Percentiles rank a stretch among this genome's conserved stretches.
phyloP scores from a whole-genome alignment of 2,888 invertebrate genomes.

The Nephrotoma appendiculata region DNA sequence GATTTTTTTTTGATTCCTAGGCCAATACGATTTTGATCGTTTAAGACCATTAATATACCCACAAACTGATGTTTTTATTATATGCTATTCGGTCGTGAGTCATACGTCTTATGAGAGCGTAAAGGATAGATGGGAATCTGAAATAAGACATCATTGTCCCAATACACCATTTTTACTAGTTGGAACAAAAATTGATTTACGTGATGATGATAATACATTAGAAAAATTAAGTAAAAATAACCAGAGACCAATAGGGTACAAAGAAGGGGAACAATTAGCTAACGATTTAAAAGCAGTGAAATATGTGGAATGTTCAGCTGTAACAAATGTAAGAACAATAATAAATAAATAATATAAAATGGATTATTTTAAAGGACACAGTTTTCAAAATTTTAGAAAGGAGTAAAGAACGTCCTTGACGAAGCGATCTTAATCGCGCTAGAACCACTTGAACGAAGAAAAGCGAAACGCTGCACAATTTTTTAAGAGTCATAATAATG shows the following conservation, averaged over 20 bases:
- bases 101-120: slow-evolving; percentile 99
- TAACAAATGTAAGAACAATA: slow-evolving; percentile 72
- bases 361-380: slow-evolving; percentile 1
- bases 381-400: slow-evolving; percentile 52
- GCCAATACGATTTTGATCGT: slow-evolving; percentile 96
- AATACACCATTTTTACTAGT: slow-evolving; percentile 96
- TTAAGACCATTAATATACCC: slow-evolving; percentile 94
- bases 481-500: slow-evolving; percentile 42
- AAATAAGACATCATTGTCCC: slow-evolving; percentile 98
- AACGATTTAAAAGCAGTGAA: slow-evolving; percentile 97
- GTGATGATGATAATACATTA: slow-evolving; percentile 91
- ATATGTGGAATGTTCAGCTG: slow-evolving; percentile 97
- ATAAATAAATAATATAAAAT: neutral
- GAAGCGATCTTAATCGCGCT: slow-evolving; percentile 96
- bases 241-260: slow-evolving; percentile 92
- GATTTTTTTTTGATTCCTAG: slow-evolving; percentile 32
- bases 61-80: slow-evolving; percentile 97
- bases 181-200: slow-evolving; percentile 95
- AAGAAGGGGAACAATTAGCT: slow-evolving; percentile 94
- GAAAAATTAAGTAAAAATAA: slow-evolving; percentile 98
- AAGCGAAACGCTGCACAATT: slow-evolving; percentile 76
- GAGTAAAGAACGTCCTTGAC: slow-evolving; percentile 98
- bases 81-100: slow-evolving; percentile 97
- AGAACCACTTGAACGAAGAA: slow-evolving; percentile 93
- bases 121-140: slow-evolving; percentile 99